Conservation (phyloP, 2,797 vertebrate genomes). For the Emydoidea blandingii region DNA sequence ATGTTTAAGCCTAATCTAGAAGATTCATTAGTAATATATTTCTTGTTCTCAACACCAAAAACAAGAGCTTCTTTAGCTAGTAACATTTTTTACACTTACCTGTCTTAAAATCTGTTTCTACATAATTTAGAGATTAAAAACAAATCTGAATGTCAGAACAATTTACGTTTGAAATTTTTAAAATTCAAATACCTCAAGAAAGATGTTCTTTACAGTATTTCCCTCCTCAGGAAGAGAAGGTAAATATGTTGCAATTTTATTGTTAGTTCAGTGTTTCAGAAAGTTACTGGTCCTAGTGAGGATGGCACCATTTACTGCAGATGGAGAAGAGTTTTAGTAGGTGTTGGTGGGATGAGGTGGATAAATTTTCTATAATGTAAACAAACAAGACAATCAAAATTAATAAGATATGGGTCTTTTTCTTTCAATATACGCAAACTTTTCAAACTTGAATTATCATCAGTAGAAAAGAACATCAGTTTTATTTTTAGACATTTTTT, state of each 20-base stretch:
- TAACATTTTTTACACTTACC: not conserved
- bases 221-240: not conserved
- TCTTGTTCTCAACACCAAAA: not conserved
- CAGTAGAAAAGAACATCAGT: not conserved
- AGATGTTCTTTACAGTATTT: not conserved
- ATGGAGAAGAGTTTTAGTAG: not conserved
- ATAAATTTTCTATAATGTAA: not conserved
- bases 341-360: not conserved
- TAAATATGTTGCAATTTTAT: not conserved
- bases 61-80: not conserved
- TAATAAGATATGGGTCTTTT: rapidly evolving
- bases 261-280: rapidly evolving
- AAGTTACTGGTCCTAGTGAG: not conserved
- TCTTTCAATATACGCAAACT: rapidly evolving
- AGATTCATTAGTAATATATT: not conserved
- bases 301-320: not conserved
- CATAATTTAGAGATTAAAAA: not conserved
- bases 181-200: not conserved
- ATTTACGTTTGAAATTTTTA: not conserved
- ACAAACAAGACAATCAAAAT: not conserved
- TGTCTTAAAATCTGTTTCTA: not conserved
- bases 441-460: not conserved
- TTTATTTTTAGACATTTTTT: not conserved
- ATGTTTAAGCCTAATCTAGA: not conserved
- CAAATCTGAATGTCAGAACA: not conserved